phyloP scores from a whole-genome alignment of 1,140 invertebrate genomes.

The Druon quercuslanigerum region DNA sequence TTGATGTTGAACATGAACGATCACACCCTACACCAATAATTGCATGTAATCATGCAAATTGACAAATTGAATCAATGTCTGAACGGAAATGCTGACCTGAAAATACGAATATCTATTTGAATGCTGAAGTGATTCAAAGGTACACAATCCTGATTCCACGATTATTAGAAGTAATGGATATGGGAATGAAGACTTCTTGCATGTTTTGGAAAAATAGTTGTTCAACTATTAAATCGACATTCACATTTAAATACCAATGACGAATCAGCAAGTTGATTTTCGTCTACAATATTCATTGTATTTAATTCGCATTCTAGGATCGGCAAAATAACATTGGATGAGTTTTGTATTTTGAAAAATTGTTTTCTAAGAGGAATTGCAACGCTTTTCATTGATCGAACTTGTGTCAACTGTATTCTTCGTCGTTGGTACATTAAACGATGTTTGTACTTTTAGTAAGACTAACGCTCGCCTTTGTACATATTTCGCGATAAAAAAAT shows the following conservation, averaged over 20 bases:
- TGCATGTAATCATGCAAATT: constrained; percentile 59
- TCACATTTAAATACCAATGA: background rate
- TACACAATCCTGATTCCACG: constrained; percentile 33
- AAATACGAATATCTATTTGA: constrained; percentile 32
- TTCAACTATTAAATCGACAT: background rate
- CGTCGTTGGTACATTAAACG: constrained; percentile 11
- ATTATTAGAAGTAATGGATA: constrained; percentile 47
- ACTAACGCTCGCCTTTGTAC: constrained; percentile 17
- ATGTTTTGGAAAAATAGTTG: background rate
- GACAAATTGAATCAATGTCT: constrained; percentile 54
- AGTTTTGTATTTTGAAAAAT: constrained; percentile 18
- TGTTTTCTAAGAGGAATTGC: background rate
- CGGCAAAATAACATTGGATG: constrained; percentile 31
- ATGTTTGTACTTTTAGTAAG: constrained; percentile 6
- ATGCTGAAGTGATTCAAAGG: constrained; percentile 37
- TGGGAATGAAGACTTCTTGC: constrained; percentile 38
- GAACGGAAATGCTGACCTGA: constrained; percentile 36
- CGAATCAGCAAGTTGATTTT: background rate
- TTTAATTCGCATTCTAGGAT: constrained; percentile 35
- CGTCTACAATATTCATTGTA: background rate
- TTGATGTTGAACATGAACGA: constrained; percentile 55
- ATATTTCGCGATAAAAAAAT: constrained; percentile 11
- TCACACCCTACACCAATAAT: constrained; percentile 48
- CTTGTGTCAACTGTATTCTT: background rate
- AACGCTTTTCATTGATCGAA: constrained; percentile 3